These are phyloP conservation scores for Salvelinus alpinus DNA, from an alignment of 2,113 vertebrate species.

Conservation along the genomic window DNA sequence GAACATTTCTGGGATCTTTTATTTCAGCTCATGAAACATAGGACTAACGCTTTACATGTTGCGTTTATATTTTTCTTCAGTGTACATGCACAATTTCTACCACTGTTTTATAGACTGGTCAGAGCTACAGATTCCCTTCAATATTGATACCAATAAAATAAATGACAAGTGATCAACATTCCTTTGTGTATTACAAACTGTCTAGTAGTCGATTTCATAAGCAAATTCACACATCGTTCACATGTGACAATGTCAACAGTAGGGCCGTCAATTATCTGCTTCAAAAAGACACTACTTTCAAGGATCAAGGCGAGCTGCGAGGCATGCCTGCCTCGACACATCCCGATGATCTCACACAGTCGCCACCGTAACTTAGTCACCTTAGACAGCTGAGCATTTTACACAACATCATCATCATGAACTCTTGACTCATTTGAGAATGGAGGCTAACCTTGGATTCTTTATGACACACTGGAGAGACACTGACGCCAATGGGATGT, in stretches of 20 bases:
- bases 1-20: too few relatives aligned
- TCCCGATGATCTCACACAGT: neutral
- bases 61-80: too few relatives aligned
- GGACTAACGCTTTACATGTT: too few relatives aligned
- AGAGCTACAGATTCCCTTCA: neutral
- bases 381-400: neutral
- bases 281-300: neutral
- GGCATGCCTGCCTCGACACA: neutral
- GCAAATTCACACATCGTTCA: neutral
- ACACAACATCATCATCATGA: neutral
- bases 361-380: neutral
- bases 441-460: constrained; percentile 13
- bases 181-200: constrained; percentile 2
- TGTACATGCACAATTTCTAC: neutral
- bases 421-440: constrained; percentile 11
- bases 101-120: neutral
- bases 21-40: too few relatives aligned
- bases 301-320: neutral
- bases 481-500: neutral
- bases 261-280: constrained; percentile 12
- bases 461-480: neutral
- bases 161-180: neutral
- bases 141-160: neutral
- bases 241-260: constrained; percentile 4
- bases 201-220: neutral